Base-by-base conservation (phyloP, 2,113 vertebrate species). In the Zosterops japonicus region DNA sequence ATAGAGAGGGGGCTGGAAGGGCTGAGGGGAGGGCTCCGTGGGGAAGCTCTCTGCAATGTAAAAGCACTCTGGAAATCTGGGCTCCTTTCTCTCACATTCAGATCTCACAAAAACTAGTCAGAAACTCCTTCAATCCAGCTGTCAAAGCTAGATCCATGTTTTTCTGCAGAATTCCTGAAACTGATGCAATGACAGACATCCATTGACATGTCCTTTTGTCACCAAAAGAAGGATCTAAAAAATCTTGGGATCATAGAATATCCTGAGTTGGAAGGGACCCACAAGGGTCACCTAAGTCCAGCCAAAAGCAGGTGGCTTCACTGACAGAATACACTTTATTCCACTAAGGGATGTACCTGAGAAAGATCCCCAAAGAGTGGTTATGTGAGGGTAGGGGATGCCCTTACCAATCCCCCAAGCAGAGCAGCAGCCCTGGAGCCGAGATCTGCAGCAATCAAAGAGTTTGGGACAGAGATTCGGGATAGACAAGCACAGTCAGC, bases 81-180 rank as follows among this genome's bases (percentile, higher is more conserved):
- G 14, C 16, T 89, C 18, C 13, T 63, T 90, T 90, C 33, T 78
- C 35, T 20, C 0, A 0, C 5, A 24, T 16, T 74, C n/a, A 39
- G 16, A 35, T 42, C 17, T 88, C 46, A 83, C 6, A 7, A 9
- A 63, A 77, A 47, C 3, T 8, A 35, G 19, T 44, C 17, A 67
- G 44, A 83, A 56, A 50, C 4, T 46, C 12, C 31, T 63, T 56
- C 8, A 16, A 5, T 15, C 5, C 2, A 1, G 17, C 33, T 22
- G 31, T 22, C 1, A 1, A 85, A 86, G 56, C 5, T 55, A 42
- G 29, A 74, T 63, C 33, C 0, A 0, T 2, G 44, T 25, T 82
- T 33, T 65, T 77, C 50, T 47, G 42, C 12, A 24, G 6, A 47
- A 69, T 44, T 91, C 9, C 27, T 71, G 18, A 14, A 76, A 24